A percentile compares a stretch with the other conserved stretches of the same genome.
Conservation (phyloP, 1,140 invertebrate genomes). For the Pentalonia nigronervosa region DNA sequence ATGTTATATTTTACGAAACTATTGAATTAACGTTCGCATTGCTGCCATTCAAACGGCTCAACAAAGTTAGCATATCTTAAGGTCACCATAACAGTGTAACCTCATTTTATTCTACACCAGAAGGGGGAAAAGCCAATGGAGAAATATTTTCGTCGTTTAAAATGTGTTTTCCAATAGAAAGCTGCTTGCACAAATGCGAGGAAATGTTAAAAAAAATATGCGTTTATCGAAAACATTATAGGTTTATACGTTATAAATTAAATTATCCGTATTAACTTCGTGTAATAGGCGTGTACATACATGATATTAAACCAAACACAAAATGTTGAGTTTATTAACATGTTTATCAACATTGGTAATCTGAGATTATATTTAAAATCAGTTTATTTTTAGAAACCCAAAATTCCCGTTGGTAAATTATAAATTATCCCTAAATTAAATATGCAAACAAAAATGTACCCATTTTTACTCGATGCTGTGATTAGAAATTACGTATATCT, state of each 20-base stretch:
- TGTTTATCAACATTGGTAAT: too few species aligned
- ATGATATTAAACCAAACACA: background rate
- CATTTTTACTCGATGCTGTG: too few species aligned
- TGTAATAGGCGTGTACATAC: background rate
- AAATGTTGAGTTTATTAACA: background rate
- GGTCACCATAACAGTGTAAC: background rate
- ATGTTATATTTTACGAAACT: background rate
- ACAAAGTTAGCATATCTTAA: background rate
- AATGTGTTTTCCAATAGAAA: background rate
- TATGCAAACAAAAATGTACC: background rate
- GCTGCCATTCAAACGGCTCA: background rate
- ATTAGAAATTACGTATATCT: too few species aligned
- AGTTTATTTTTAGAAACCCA: background rate
- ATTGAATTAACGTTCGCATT: background rate
- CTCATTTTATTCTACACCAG: background rate
- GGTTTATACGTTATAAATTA: background rate
- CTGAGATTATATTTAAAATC: too few species aligned
- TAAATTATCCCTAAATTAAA: too few species aligned
- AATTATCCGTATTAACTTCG: background rate
- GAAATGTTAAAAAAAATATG: too few species aligned
- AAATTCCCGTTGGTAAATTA: too few species aligned
- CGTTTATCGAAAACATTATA: too few species aligned
- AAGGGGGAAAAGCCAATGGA: background rate
- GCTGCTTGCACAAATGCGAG: background rate
- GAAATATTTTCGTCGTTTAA: background rate